Base-by-base conservation (phyloP, 2,113 vertebrate genomes). In the Channa maculata region DNA sequence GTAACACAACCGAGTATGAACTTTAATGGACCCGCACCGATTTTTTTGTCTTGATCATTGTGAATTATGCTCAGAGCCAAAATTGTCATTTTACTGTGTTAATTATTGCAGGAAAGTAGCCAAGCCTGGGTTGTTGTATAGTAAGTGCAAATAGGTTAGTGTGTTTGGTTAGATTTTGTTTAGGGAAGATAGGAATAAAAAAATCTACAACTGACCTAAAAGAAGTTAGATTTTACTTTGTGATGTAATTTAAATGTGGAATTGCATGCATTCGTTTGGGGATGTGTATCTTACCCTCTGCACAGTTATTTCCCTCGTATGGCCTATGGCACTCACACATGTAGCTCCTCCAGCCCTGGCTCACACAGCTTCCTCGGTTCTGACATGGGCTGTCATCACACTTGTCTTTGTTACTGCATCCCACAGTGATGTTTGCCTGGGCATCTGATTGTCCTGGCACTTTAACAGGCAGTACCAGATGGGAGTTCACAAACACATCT, bases 321-420 rank as follows among this genome's bases (percentile, higher is more conserved):
- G 97, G 97, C 69, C 96, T 84, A 88, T 94, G 89, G 86, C 97
- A 97, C 15, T 96, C 95, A 0, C 97, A 98, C 37, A n/a, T 82
- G 88, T 96, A 96, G 64, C 85, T 91, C 80, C 93, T 94, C 96
- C 96, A 95, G 52, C 92, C 91, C 82, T 93, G 88, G 88, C 95
- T 95, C 81, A 93, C 67, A 24, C 97, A 98, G 68, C 75, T 94
- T 5, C 96, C 97, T 82, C 95, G 93, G 86, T 95, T 96, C 80
- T 93, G 93, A 89, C 97, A 98, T 0, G 96, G 96, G 4, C 92
- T 86, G 10, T 84, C 90, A 37, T 93, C 92, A 84, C 97, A 99
- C 88, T 93, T 94, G 75, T 97, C 94, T 71, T 83, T 90, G 83
- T 92, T 92, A 46, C 71, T 69, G 71, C 98, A 99, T 49, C 95